Evolutionary conservation across 2,888 invertebrate species (phyloP).

Genomic region (Myathropa florea): DNA sequence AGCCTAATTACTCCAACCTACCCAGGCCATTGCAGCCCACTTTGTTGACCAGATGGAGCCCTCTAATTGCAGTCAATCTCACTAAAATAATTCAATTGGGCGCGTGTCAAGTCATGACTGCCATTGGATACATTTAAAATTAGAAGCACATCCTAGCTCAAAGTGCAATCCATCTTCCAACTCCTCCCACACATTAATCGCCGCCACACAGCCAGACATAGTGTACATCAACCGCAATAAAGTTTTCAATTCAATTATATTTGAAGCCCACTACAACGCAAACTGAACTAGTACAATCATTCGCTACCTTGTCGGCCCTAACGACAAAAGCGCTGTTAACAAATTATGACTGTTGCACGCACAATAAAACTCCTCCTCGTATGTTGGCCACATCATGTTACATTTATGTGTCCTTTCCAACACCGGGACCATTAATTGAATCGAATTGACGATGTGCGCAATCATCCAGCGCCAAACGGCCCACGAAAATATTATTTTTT

Average conservation of each 20-base stretch:
- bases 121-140: conserved; percentile 43
- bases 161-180: conserved; percentile 13
- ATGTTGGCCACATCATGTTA: conserved; percentile 40
- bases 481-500: conserved; percentile 50
- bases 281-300: conserved; percentile 16
- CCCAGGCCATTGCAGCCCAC: not conserved
- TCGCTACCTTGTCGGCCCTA: conserved; percentile 14
- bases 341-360: conserved; percentile 60
- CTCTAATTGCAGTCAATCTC: conserved; percentile 57
- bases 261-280: conserved; percentile 10
- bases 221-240: conserved; percentile 42
- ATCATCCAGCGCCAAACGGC: conserved; percentile 19
- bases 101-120: conserved; percentile 51
- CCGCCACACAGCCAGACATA: not conserved
- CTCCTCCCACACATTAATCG: not conserved
- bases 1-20: conserved; percentile 18
- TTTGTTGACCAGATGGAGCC: not conserved
- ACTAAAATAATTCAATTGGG: conserved; percentile 51
- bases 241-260: conserved; percentile 64
- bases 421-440: conserved; percentile 62
- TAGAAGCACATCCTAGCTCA: conserved; percentile 28
- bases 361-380: conserved; percentile 44
- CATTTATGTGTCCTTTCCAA: conserved; percentile 37
- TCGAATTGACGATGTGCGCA: conserved; percentile 43
- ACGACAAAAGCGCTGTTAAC: conserved; percentile 57